Evolutionary conservation across 2,888 invertebrate species (phyloP).

Genomic region (Drosophila longiperda): DNA sequence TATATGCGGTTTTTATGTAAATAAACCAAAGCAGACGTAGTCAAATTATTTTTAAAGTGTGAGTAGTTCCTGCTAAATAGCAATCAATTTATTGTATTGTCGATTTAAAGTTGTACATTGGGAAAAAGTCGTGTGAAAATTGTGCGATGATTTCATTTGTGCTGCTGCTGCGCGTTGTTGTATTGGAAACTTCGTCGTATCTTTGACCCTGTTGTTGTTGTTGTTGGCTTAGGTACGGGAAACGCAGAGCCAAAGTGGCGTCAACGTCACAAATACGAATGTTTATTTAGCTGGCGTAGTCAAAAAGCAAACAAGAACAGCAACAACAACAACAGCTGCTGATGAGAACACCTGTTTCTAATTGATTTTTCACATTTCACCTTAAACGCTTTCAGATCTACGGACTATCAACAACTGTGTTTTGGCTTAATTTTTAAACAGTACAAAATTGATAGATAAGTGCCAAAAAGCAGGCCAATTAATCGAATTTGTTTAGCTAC

Average conservation of each 20-base stretch:
- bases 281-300: conserved; percentile 58
- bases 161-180: conserved; percentile 74
- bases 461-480: conserved; percentile 51
- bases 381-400: conserved; percentile 47
- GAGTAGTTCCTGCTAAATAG: conserved; percentile 46
- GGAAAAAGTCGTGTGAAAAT: conserved; percentile 47
- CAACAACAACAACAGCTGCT: conserved; percentile 45
- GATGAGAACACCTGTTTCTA: conserved; percentile 77
- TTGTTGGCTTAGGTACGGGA: conserved; percentile 64
- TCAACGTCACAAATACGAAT: conserved; percentile 65
- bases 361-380: conserved; percentile 81
- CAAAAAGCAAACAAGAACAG: conserved; percentile 43
- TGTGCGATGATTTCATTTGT: conserved; percentile 83
- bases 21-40: conserved; percentile 70
- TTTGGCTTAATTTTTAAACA: conserved; percentile 52
- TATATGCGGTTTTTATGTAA: conserved; percentile 71
- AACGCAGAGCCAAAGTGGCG: conserved; percentile 54
- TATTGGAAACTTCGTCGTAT: conserved; percentile 76
- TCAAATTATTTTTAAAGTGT: conserved; percentile 66
- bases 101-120: neutral
- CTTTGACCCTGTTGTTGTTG: conserved; percentile 57
- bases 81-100: conserved; percentile 3
- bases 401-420: conserved; percentile 66
- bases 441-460: conserved; percentile 44
- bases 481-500: conserved; percentile 50